A percentile compares a stretch with the other conserved stretches of the same genome.
Conservation (phyloP, 2,888 invertebrate genomes). For the Coelinius sp. region DNA sequence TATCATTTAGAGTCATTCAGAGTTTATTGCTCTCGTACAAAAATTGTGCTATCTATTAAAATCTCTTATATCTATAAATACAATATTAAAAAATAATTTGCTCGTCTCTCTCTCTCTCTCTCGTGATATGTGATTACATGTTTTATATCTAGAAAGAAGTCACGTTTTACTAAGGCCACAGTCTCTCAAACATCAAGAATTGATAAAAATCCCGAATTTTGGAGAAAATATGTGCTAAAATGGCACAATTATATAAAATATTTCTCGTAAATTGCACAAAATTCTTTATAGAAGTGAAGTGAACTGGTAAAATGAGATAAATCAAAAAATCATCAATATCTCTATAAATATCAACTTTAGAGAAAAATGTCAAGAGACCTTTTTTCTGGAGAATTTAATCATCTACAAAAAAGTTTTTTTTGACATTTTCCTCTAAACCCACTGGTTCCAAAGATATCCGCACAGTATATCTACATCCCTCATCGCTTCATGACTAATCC, state of each 20-base stretch:
- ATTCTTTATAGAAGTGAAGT: not conserved
- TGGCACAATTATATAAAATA: not conserved
- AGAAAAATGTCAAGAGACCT: too few species aligned
- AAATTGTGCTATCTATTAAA: constrained; percentile 31
- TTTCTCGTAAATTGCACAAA: constrained; percentile 8
- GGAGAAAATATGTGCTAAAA: not conserved
- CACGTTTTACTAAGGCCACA: constrained; percentile 25
- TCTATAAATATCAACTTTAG: too few species aligned
- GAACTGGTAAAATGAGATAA: not conserved
- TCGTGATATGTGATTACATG: not conserved
- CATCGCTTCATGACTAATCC: not conserved
- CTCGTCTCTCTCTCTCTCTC: constrained; percentile 1
- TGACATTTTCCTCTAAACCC: too few species aligned
- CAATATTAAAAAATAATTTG: constrained; percentile 44
- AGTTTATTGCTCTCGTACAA: constrained; percentile 35
- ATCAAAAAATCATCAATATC: not conserved
- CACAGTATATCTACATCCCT: too few species aligned
- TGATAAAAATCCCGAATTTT: not conserved
- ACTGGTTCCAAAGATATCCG: too few species aligned
- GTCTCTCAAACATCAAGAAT: not conserved
- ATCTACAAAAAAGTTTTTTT: too few species aligned
- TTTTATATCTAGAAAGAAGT: not conserved
- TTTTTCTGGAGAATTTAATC: too few species aligned
- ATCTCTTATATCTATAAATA: constrained; percentile 49
- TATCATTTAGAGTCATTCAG: constrained; percentile 16